Percentiles rank a stretch among this genome's conserved stretches.
Evolutionary conservation across 2,888 invertebrate species (phyloP).

Genomic region (Merodon equestris): DNA sequence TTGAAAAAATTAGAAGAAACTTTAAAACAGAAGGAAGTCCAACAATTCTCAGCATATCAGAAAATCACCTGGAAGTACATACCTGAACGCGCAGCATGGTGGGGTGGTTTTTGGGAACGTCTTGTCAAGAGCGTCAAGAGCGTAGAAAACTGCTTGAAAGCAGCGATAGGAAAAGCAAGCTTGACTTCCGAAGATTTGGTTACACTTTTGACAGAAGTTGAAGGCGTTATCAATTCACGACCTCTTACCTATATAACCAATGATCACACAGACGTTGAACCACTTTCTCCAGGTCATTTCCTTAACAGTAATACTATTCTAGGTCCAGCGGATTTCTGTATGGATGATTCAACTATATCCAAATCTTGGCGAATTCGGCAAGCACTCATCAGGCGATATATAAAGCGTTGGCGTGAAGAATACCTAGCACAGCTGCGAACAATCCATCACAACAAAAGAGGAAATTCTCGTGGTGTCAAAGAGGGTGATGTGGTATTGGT

Average conservation of each 20-base stretch:
- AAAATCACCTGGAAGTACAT: conserved; percentile 6
- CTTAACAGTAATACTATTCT: conserved; percentile 41
- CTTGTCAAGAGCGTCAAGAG: conserved; percentile 19
- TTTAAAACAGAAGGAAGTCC: conserved; percentile 26
- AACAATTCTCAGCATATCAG: conserved; percentile 36
- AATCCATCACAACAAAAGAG: conserved; percentile 44
- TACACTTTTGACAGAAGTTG: conserved; percentile 46
- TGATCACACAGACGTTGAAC: conserved; percentile 46
- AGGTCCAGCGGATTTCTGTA: conserved; percentile 33
- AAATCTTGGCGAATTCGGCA: conserved; percentile 44
- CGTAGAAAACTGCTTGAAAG: conserved; percentile 2
- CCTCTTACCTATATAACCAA: conserved; percentile 51
- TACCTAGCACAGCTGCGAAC: conserved; percentile 46
- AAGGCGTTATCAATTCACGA: conserved; percentile 49
- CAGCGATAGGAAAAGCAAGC: conserved; percentile 33
- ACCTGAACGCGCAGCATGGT: neutral
- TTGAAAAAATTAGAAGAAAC: neutral
- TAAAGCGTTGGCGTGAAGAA: conserved; percentile 43
- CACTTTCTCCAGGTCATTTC: conserved; percentile 43
- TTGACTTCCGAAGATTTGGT: conserved; percentile 34
- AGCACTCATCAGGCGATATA: conserved; percentile 31
- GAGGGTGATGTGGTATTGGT: conserved; percentile 1
- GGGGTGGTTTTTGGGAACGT: conserved; percentile 15
- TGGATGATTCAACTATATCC: conserved; percentile 8
- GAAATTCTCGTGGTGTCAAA: neutral